These are phyloP conservation scores for Drosophila sordidula DNA, from an alignment of 2,888 invertebrate species.

Conservation along the genomic window DNA sequence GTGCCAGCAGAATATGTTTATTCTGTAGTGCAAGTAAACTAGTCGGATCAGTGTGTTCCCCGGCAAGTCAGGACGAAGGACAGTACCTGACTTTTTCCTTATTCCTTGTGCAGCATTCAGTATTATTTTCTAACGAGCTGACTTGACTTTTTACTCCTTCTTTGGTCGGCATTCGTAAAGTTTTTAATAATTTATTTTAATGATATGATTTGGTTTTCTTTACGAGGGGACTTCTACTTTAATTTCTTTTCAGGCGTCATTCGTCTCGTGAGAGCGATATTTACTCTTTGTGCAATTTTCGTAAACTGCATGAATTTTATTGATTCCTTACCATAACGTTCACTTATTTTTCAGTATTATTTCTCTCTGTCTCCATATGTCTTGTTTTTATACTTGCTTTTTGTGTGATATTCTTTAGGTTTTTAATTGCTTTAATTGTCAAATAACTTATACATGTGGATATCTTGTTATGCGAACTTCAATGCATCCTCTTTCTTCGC, in stretches of 20 bases:
- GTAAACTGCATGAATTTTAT: no score
- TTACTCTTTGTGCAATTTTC: no score
- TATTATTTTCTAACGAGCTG: not conserved
- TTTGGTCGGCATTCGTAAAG: no score
- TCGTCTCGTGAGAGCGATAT: no score
- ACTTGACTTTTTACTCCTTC: no score
- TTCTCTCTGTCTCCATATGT: no score
- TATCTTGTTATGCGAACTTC: no score
- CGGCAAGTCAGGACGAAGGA: not conserved
- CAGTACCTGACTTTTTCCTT: not conserved
- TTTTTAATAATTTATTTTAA: slow-evolving; percentile 11
- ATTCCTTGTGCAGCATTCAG: not conserved
- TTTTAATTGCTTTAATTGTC: not conserved
- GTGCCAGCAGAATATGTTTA: slow-evolving; percentile 7
- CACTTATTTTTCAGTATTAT: not conserved
- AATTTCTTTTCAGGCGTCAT: no score
- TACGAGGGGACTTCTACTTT: no score
- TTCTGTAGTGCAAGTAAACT: no score
- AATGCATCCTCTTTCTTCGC: not conserved
- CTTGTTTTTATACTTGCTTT: not conserved
- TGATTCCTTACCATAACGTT: no score
- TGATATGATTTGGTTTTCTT: not conserved
- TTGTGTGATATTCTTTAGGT: not conserved
- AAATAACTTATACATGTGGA: no score
- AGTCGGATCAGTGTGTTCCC: not conserved